Base-by-base conservation (phyloP, 1,140 invertebrate genomes). In the Pissodes strobi region DNA sequence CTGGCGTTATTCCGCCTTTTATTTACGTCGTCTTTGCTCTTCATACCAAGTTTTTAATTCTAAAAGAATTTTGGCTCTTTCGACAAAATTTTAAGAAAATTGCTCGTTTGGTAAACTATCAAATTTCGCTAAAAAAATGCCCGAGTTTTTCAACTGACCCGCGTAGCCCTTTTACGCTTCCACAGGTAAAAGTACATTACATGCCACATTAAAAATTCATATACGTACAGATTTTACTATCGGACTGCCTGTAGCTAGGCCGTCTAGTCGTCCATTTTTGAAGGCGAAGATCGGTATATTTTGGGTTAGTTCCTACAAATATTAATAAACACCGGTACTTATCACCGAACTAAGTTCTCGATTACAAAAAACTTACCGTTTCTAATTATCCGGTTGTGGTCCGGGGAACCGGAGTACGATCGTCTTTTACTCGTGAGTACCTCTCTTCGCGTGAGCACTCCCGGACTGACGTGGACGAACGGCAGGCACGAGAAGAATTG, bases 401-500 rank as follows among this genome's bases (percentile, higher is more conserved):
- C 87, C 9, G 88, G 88, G 21, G 87, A 89, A 53, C 87, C 87
- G 15, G 86, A 86, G 71, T 85, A 87, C 39, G 86, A 88, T 71
- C 88, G 87, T 10, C 88, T 80, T 41, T 86, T 87, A 38, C 86
- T 89, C 1, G 87, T 89, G 37, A 88, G 79, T 9, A 86, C 87
- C 66, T 88, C 87, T 59, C 86, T 79, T 17, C 87, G 79, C 17
- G 81, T 86, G n/a, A 88, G 72, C 0, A 85, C 85, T 68, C 86
- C 85, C 5, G 86, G 83, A 19, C 83, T 84, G 1, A 89, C 80
- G 8, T 86, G 82, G 13, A 92, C 86, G 68, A 86, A 89, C 0
- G 89, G 88, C 72, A 91, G 89, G 79, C 89, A 93, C 60, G 87
- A 87, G 76, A 95, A 94, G 72, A 93, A 91, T 75, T 91, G 87